These are phyloP conservation scores for Caenorhabditis panamensis DNA, from an alignment of 2,888 invertebrate species.

Conservation along the genomic window DNA sequence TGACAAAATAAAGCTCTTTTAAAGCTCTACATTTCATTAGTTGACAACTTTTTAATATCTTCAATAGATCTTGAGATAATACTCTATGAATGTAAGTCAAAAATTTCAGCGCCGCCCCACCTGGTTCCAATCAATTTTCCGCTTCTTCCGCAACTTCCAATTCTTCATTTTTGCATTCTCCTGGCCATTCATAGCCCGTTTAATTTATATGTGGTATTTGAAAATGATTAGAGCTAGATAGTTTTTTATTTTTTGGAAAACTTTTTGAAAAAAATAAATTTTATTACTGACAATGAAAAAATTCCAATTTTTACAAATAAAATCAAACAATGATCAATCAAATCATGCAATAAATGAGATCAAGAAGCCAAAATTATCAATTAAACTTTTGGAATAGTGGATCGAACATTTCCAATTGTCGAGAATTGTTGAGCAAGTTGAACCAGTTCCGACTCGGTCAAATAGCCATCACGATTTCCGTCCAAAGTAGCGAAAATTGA, in stretches of 20 bases:
- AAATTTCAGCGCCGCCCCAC: constrained; percentile 41
- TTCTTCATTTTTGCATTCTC: constrained; percentile 61
- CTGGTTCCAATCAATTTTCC: constrained; percentile 30
- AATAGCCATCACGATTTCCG: constrained; percentile 51
- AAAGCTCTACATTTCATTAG: too few species aligned
- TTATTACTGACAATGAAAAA: neutral
- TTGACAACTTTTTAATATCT: too few species aligned
- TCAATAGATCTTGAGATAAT: neutral
- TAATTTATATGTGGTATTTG: constrained; percentile 48
- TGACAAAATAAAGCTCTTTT: constrained; percentile 1
- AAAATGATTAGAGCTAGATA: constrained; percentile 28
- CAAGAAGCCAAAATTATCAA: neutral
- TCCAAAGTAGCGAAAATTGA: constrained; percentile 56
- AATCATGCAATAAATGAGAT: neutral
- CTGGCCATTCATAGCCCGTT: constrained; percentile 57
- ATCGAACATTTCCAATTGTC: constrained; percentile 43
- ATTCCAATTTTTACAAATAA: constrained; percentile 2
- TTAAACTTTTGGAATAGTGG: constrained; percentile 57
- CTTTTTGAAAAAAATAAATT: neutral
- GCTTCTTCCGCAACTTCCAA: constrained; percentile 45
- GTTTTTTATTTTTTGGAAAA: neutral
- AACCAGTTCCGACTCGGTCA: constrained; percentile 46
- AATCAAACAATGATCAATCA: constrained; percentile 14
- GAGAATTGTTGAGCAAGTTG: constrained; percentile 56
- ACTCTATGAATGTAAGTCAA: neutral